phyloP scores from a whole-genome alignment of 2,888 invertebrate species.

The Smittia aterrima region DNA sequence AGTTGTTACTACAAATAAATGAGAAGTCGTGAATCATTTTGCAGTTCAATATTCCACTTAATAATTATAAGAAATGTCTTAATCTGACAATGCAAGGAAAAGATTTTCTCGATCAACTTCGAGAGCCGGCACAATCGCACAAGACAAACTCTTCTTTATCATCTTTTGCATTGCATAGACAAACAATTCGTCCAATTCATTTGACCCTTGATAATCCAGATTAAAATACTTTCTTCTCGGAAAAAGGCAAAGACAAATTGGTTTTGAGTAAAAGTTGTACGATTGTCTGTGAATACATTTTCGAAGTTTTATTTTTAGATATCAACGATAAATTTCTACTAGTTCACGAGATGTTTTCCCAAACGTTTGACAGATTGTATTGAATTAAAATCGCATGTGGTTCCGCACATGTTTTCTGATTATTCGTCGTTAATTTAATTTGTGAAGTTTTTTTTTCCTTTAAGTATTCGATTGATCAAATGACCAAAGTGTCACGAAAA shows the following conservation, averaged over 20 bases:
- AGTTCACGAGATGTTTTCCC: not conserved
- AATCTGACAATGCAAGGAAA: no score
- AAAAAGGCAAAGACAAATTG: no score
- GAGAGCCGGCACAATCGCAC: no score
- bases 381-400: conserved; percentile 12
- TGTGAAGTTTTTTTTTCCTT: not conserved
- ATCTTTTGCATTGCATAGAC: no score
- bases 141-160: no score
- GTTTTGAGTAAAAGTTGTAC: no score
- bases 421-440: conserved; percentile 19
- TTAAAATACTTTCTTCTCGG: conserved; percentile 21
- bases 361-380: conserved; percentile 15
- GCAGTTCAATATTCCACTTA: no score
- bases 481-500: not conserved
- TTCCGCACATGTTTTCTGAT: conserved; percentile 2
- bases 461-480: not conserved
- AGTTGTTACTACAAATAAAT: no score
- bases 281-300: not conserved
- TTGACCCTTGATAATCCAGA: conserved; percentile 30
- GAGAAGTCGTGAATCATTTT: no score
- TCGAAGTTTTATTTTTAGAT: not conserved
- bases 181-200: no score
- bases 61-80: no score
- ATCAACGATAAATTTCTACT: not conserved
- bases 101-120: no score